Conservation (phyloP, 2,888 invertebrate species). For the Thereva nobilitata region DNA sequence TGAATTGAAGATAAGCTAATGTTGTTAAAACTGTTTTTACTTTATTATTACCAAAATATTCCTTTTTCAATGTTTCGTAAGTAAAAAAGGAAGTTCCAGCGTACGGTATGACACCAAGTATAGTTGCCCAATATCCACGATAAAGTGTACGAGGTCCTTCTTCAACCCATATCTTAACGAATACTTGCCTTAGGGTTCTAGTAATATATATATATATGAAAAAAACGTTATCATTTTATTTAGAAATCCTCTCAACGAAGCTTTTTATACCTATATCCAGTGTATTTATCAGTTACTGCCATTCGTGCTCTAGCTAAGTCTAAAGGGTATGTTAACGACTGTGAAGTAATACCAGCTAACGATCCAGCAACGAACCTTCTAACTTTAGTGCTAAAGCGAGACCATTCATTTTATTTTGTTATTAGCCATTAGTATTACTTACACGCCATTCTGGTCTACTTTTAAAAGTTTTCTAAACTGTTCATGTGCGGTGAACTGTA, state of each 20-base stretch:
- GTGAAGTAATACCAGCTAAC: constrained; percentile 93
- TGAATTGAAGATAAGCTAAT: constrained; percentile 17
- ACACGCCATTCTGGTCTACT: constrained; percentile 69
- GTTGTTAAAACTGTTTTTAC: constrained; percentile 5
- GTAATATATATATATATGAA: background rate
- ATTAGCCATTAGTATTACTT: constrained; percentile 42
- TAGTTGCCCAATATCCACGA: constrained; percentile 86
- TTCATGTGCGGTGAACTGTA: constrained; percentile 97
- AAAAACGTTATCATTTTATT: background rate
- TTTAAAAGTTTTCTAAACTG: constrained; percentile 86
- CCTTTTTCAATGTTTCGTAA: constrained; percentile 89
- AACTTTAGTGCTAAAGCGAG: constrained; percentile 51
- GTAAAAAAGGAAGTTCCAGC: constrained; percentile 97
- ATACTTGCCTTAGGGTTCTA: constrained; percentile 63
- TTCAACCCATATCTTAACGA: constrained; percentile 70
- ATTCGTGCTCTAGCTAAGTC: constrained; percentile 96
- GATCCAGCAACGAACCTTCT: constrained; percentile 82
- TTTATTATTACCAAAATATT: constrained; percentile 67
- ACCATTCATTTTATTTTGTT: no score
- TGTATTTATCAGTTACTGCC: constrained; percentile 85
- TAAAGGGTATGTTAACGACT: constrained; percentile 91
- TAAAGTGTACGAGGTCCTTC: constrained; percentile 82
- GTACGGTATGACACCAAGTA: constrained; percentile 93
- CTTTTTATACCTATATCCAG: constrained; percentile 66
- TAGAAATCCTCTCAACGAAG: background rate